A percentile compares a stretch with the other conserved stretches of the same genome.
Conservation (phyloP, 2,797 vertebrate species). For the Cyclopterus lumpus region DNA sequence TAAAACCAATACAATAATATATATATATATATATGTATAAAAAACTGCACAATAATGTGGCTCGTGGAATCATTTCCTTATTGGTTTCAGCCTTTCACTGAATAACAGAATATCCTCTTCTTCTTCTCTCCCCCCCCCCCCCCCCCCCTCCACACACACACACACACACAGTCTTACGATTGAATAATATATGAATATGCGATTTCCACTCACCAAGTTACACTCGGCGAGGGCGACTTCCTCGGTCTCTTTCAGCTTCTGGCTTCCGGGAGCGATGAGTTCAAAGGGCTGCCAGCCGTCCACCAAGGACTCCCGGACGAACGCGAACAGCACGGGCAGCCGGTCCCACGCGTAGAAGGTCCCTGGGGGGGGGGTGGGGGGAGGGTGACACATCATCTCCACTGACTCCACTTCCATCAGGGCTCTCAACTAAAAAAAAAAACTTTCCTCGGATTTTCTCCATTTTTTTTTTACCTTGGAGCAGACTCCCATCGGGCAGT, state of each 20-base stretch:
- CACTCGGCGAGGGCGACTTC: constrained; percentile 87
- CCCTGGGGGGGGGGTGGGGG: too few species aligned
- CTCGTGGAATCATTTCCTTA: too few species aligned
- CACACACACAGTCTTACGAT: too few species aligned
- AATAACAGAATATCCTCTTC: background rate
- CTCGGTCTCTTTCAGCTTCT: constrained; percentile 87
- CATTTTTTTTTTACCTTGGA: too few species aligned
- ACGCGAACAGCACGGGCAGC: constrained; percentile 84
- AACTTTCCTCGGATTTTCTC: too few species aligned
- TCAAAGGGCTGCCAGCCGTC: constrained; percentile 96
- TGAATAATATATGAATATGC: background rate
- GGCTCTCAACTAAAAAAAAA: background rate
- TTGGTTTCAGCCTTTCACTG: background rate
- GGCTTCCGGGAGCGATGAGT: constrained; percentile 89
- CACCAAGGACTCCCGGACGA: constrained; percentile 89
- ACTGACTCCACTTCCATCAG: background rate
- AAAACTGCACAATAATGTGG: too few species aligned
- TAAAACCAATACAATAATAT: too few species aligned
- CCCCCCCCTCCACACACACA: too few species aligned
- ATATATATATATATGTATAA: too few species aligned
- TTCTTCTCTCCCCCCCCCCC: too few species aligned
- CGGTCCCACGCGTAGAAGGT: constrained; percentile 93
- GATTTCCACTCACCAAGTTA: constrained; percentile 87
- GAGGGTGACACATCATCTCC: background rate
- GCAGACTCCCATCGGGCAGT: constrained; percentile 90